phyloP scores from a whole-genome alignment of 1,140 invertebrate species.

The Caerostris extrusa region DNA sequence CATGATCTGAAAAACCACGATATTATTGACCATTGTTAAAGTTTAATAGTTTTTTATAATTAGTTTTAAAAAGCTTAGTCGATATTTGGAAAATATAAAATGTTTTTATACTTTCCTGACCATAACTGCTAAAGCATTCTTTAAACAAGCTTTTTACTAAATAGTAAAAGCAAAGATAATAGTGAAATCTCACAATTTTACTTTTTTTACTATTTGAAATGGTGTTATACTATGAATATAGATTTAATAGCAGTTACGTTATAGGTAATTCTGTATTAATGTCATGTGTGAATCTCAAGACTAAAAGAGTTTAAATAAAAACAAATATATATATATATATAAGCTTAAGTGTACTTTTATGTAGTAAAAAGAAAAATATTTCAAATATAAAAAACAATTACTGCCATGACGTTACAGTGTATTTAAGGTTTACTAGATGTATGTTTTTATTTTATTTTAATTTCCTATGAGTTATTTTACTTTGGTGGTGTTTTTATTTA shows the following conservation, averaged over 20 bases:
- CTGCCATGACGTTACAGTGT: constrained; percentile 58
- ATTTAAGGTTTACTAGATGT: background rate
- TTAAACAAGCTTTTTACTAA: background rate
- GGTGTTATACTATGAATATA: constrained; percentile 22
- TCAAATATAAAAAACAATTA: constrained; percentile 69
- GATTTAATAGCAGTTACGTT: constrained; percentile 41
- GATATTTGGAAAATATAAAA: background rate
- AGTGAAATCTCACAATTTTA: background rate
- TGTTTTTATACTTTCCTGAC: background rate
- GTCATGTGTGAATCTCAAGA: constrained; percentile 33
- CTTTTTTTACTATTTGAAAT: constrained; percentile 17
- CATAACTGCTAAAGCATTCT: background rate
- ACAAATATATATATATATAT: constrained; percentile 42
- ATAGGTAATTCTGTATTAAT: constrained; percentile 21
- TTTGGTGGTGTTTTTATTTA: background rate
- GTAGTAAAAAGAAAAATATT: constrained; percentile 70
- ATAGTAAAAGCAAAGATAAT: background rate
- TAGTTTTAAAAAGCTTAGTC: background rate
- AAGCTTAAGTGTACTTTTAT: constrained; percentile 74
- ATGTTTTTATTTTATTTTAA: background rate
- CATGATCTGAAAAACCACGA: too few species aligned
- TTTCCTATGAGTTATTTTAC: background rate
- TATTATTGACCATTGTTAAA: background rate
- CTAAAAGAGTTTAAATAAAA: constrained; percentile 64
- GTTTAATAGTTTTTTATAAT: background rate